Evolutionary conservation across 2,797 vertebrate species (phyloP).

Genomic region (Thripadectes ignobilis): DNA sequence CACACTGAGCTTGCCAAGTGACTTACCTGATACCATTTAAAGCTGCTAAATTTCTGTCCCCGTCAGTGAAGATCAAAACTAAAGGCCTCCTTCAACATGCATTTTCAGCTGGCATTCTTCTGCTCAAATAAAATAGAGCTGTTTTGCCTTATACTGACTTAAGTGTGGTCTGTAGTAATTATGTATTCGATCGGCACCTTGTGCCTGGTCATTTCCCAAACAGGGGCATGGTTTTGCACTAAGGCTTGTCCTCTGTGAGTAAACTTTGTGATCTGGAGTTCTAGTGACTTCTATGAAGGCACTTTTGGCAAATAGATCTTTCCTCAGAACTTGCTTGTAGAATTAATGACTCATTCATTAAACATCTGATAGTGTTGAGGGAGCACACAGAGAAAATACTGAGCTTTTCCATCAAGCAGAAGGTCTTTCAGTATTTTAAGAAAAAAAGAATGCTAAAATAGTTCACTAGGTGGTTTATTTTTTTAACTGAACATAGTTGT

Average conservation of each 20-base stretch:
- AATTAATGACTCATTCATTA: background rate
- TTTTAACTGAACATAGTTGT: background rate
- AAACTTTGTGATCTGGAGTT: background rate
- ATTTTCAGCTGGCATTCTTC: background rate
- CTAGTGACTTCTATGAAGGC: background rate
- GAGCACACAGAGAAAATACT: background rate
- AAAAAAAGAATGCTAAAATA: background rate
- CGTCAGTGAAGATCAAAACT: background rate
- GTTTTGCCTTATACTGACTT: background rate
- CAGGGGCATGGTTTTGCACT: background rate
- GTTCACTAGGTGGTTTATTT: rapidly evolving
- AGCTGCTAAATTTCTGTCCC: background rate
- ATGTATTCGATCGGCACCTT: background rate
- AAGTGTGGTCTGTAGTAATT: rapidly evolving
- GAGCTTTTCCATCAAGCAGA: background rate
- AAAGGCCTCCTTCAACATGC: background rate
- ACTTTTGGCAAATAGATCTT: background rate
- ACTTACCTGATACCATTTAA: background rate
- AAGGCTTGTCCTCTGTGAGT: background rate
- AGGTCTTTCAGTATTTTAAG: background rate
- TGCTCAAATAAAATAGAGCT: background rate
- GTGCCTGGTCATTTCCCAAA: background rate
- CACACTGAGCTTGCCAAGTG: background rate
- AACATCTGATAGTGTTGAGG: background rate
- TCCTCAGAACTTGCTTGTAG: background rate